Evolutionary conservation across 2,888 invertebrate species (phyloP), one percentile per base, ranked within the genome.

Genomic region (Diarsia mendica): DNA sequence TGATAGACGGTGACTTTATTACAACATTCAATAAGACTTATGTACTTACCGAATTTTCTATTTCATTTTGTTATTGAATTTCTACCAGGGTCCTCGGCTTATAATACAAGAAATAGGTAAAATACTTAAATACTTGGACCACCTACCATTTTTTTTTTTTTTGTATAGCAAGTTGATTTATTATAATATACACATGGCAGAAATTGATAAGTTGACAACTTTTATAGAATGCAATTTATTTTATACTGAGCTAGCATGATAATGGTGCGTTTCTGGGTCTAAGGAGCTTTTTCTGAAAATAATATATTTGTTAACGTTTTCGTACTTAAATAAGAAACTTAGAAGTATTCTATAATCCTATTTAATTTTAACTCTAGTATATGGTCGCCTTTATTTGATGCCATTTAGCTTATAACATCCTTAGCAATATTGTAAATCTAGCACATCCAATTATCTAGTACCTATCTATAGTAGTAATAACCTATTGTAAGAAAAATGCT

Each of bases 1-100:
- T 53, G 18, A 44, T 18, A 46, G 72, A 70, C 46, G 15, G 8
- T 18, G 53, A 68, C 20, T 28, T 72, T n/a, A 44, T 60, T 58
- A 58, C 13, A 11, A 53, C 3, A 48, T 44, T 71, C 15, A 77
- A 53, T 61, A 48, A 48, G 51, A 39, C 10, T 13, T 78, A 44
- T 0, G 9, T 28, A 44, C 23, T n/a, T n/a, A 49, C 23, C n/a
- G 13, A 49, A 48, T 48, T 23, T 28, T 8, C 11, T 48, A 39
- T 55, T 73, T n/a, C 8, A n/a, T n/a, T 44, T 63, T 44, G 63
- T n/a, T 63, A n/a, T 63, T n/a, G 33, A 44, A 44, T 13, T 63
- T 8, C 44, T 63, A 44, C 44, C 13, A 63, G 51, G 15, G 8
- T n/a, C n/a, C 13, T 63, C n/a, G 2, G 33, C 44, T n/a, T 8